Evolutionary conservation across 2,888 invertebrate genomes (phyloP), one percentile per base, ranked within the genome.

Genomic region (Charanyca ferruginea): DNA sequence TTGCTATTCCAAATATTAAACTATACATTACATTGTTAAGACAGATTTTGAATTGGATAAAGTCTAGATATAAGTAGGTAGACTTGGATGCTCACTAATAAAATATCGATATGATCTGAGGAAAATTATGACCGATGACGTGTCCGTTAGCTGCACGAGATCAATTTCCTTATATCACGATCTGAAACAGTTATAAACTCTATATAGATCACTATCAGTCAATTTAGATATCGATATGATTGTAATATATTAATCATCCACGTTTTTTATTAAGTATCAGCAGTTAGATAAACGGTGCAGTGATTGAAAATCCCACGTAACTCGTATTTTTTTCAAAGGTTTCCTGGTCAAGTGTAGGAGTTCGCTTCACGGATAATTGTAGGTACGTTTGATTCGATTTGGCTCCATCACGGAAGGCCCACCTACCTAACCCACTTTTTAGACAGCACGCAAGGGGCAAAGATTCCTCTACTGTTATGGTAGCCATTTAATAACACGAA

Each of bases 91-190:
- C 32, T 25, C 22, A 42, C 20, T n/a, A 64, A 38, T 73, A 63
- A 64, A 69, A 64, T 52, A 55, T 28, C 28, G 57, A 52, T 64
- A 55, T 28, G 23, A 41, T 62, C 38, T 44, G 22, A 52, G 35
- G 42, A 74, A 74, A 74, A 69, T 72, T 25, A 74, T 65, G 42
- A 61, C 11, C 23, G 28, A 67, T 65, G 74, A 73, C 69, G 72
- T 65, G 71, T 75, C 80, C 70, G 76, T 80, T 80, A 82, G 69
- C 28, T 57, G 70, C 67, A 67, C 70, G 69, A 81, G 67, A 80
- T 81, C 79, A 73, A 84, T 85, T 83, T 80, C 72, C 70, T 81
- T 80, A 77, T 61, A 80, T 81, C 79, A 78, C 77, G 79, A 81
- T 66, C 67, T 54, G 53, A 62, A 67, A 80, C 83, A 83, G 83